These are phyloP conservation scores for Phyllostomus hastatus DNA, from an alignment of 2,113 vertebrate genomes.

Conservation along the genomic window DNA sequence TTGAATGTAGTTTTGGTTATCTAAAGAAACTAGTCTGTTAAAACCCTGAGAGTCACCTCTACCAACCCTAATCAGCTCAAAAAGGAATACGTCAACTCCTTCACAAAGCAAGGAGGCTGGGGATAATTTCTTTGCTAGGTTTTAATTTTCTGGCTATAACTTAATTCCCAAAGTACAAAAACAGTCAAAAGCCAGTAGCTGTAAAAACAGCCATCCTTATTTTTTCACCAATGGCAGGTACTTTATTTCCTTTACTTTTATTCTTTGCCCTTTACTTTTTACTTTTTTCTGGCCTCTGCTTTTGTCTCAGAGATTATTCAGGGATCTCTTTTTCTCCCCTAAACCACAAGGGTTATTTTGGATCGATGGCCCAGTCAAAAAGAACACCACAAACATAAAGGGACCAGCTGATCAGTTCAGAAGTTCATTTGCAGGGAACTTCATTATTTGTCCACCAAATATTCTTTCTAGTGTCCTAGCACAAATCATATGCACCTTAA, in stretches of 20 bases:
- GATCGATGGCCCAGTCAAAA: background rate
- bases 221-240: background rate
- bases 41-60: conserved; percentile 2
- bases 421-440: background rate
- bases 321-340: background rate
- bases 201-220: background rate
- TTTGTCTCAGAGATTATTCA: background rate
- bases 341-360: background rate
- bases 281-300: background rate
- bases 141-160: conserved; percentile 12
- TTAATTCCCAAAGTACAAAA: conserved; percentile 4
- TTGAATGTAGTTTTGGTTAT: background rate
- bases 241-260: background rate
- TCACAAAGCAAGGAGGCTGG: background rate
- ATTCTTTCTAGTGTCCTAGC: background rate
- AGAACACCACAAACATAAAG: background rate
- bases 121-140: background rate
- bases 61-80: background rate
- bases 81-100: background rate
- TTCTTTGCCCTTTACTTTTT: background rate
- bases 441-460: background rate
- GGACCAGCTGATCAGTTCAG: background rate
- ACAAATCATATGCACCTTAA: background rate
- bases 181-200: background rate
- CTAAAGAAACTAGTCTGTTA: background rate